Evolutionary conservation across 2,888 invertebrate species (phyloP).

Genomic region (Drosophila mimica): DNA sequence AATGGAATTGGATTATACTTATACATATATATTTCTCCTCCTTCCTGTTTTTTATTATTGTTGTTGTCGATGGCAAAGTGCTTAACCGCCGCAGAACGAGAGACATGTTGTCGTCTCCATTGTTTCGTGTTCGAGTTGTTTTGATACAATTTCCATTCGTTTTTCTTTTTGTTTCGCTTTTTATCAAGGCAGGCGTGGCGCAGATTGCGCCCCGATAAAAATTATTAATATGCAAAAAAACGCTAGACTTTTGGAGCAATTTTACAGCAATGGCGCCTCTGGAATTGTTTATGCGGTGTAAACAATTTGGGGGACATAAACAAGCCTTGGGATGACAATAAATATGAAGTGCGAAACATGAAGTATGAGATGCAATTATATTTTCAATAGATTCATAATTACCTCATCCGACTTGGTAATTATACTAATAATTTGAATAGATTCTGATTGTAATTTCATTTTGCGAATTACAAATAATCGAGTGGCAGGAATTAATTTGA

Average conservation of each 20-base stretch:
- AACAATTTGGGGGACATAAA: slow-evolving; percentile 61
- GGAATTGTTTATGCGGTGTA: slow-evolving; percentile 71
- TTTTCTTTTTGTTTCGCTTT: slow-evolving; percentile 32
- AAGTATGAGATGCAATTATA: slow-evolving; percentile 6
- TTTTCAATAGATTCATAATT: slow-evolving; percentile 4
- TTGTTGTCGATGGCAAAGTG: slow-evolving; percentile 46
- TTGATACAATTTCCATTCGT: slow-evolving; percentile 35
- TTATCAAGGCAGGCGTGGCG: slow-evolving; percentile 53
- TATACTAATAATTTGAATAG: background rate
- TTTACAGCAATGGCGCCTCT: slow-evolving; percentile 61
- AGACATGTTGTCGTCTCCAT: slow-evolving; percentile 34
- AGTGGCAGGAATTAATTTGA: background rate
- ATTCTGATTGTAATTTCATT: background rate
- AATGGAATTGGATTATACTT: slow-evolving; percentile 79
- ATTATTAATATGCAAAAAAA: slow-evolving; percentile 72
- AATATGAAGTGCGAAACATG: slow-evolving; percentile 22
- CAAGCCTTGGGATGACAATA: slow-evolving; percentile 27
- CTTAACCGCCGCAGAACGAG: slow-evolving; percentile 54
- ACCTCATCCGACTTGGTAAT: background rate
- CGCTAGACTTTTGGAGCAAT: slow-evolving; percentile 18
- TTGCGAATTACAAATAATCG: background rate
- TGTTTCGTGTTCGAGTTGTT: slow-evolving; percentile 74
- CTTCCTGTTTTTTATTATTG: slow-evolving; percentile 34
- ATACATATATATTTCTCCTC: background rate
- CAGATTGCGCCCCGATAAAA: slow-evolving; percentile 58